phyloP scores from a whole-genome alignment of 2,888 invertebrate genomes.

The Melolontha melolontha region DNA sequence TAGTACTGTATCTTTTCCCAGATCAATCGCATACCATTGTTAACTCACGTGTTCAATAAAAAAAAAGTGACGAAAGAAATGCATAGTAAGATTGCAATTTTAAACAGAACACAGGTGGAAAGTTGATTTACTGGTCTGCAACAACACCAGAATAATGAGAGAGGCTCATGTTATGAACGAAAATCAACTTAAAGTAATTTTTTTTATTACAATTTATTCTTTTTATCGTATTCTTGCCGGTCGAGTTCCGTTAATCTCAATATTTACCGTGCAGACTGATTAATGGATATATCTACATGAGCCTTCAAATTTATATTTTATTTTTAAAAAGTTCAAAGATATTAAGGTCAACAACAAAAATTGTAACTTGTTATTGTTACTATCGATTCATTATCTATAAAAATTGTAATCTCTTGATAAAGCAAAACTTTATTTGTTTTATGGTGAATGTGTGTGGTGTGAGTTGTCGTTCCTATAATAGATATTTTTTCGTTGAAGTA shows the following conservation, averaged over 20 bases:
- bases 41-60: constrained; percentile 9
- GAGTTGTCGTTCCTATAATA: too few relatives aligned
- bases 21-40: constrained; percentile 2
- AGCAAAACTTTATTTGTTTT: too few relatives aligned
- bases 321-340: too few relatives aligned
- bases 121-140: constrained; percentile 33
- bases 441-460: too few relatives aligned
- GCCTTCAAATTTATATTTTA: too few relatives aligned
- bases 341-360: too few relatives aligned
- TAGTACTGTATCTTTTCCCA: constrained; percentile 1
- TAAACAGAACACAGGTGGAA: constrained; percentile 35
- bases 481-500: too few relatives aligned
- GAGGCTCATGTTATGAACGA: constrained; percentile 3
- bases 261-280: constrained; percentile 14
- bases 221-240: constrained; percentile 17
- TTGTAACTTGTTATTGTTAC: too few relatives aligned
- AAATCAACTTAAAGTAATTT: constrained; percentile 22
- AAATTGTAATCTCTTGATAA: too few relatives aligned
- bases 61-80: background rate
- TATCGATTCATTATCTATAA: too few relatives aligned
- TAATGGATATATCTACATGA: background rate
- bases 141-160: constrained; percentile 15
- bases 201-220: constrained; percentile 35
- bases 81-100: constrained; percentile 7
- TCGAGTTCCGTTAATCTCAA: constrained; percentile 14